Base-by-base conservation (phyloP, 1,140 invertebrate species). In the Cydia amplana region DNA sequence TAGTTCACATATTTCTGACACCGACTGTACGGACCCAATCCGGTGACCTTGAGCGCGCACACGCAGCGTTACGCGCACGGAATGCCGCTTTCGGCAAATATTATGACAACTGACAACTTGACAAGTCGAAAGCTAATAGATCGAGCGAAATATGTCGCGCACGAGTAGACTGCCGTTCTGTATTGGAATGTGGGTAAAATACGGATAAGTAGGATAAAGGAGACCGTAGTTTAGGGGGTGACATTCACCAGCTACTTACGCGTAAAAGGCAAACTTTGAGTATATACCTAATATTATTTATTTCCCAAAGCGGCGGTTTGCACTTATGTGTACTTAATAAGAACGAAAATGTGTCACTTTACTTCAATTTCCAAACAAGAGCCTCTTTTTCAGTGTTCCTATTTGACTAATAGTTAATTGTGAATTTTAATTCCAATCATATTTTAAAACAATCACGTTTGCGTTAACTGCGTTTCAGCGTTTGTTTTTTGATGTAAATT, bases 91-190 rank as follows among this genome's bases (percentile, higher is more conserved):
- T 4, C 46, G 23, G 18, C 63, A 64, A 64, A 64, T 64, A 64
- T 64, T 64, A 64, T 64, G 63, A 64, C 63, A 64, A 64, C 7
- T 40, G 36, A 40, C 36, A 40, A 40, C 0, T 64, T 40, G 36
- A 40, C 36, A 40, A 40, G 0, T 64, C 25, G 63, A 64, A 64
- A 28, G 25, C 63, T 64, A 64, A 64, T 64, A 12, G 23, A 23
- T 64, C 12, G 20, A 64, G 20, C 63, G 63, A 25, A 32, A 64
- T 64, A 64, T 64, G 63, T 64, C 63, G 9, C 63, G 63, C 63
- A 64, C 63, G 63, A 64, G 63, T 64, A 28, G 7, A 23, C 46
- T 49, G 3, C 0, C 36, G 9, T 40, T 49, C 46, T 16, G 12
- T 4, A 16, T 16, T 49, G 12, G 16, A 49, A 46, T 14, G 14